Percentiles rank a stretch among this genome's conserved stretches.
Conservation (phyloP, 1,140 invertebrate species). For the Phthorimaea operculella region DNA sequence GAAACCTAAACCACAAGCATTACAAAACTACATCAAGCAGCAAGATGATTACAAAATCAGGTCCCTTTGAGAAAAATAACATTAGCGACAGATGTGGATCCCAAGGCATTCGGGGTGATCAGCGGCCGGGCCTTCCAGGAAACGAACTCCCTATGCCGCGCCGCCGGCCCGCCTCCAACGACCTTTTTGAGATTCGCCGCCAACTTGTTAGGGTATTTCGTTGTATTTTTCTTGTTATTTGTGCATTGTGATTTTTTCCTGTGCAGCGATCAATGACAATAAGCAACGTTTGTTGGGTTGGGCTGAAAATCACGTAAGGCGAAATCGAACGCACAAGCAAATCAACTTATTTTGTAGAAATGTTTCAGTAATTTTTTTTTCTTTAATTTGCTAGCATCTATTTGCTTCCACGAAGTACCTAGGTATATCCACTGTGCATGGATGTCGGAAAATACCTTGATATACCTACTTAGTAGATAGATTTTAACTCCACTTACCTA, state of each 20-base stretch:
- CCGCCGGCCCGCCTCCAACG: conserved; percentile 34
- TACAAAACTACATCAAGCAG: background rate
- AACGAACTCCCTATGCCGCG: conserved; percentile 24
- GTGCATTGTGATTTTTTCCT: conserved; percentile 22
- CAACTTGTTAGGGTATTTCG: conserved; percentile 29
- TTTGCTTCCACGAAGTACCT: no score
- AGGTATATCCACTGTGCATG: no score
- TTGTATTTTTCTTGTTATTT: conserved; percentile 34
- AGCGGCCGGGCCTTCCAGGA: conserved; percentile 50
- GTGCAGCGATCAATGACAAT: background rate
- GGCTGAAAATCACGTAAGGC: background rate
- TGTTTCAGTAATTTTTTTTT: no score
- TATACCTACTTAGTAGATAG: no score
- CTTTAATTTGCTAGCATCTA: no score
- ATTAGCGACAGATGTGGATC: conserved; percentile 55
- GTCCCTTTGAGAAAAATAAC: conserved; percentile 44
- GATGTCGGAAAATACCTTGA: no score
- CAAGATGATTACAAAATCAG: conserved; percentile 7
- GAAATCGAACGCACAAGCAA: no score
- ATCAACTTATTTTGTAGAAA: no score
- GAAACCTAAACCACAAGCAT: no score
- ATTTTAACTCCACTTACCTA: no score
- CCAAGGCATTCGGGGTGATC: conserved; percentile 34
- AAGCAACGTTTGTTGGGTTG: background rate
- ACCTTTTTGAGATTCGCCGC: conserved; percentile 51